Percentiles rank a stretch among this genome's conserved stretches.
phyloP scores from a whole-genome alignment of 2,888 invertebrate species.

The Drosophila neotestacea region DNA sequence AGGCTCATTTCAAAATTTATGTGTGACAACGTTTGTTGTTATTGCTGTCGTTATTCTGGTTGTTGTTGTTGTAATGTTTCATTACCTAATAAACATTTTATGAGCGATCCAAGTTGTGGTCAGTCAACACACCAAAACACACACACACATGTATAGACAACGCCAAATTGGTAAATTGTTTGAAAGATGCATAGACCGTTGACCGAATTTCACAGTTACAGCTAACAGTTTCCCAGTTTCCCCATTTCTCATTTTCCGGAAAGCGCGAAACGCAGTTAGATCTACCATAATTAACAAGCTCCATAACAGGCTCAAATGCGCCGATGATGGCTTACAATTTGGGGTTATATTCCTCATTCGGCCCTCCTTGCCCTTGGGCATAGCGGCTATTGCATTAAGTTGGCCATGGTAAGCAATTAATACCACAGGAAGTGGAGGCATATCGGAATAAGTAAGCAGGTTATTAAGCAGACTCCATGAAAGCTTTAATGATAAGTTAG shows the following conservation, averaged over 20 bases:
- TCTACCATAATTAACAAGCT: slow-evolving; percentile 70
- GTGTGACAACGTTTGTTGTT: slow-evolving; percentile 54
- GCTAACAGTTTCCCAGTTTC: slow-evolving; percentile 5
- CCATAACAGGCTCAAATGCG: slow-evolving; percentile 57
- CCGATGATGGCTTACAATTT: slow-evolving; percentile 49
- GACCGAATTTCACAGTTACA: slow-evolving; percentile 4
- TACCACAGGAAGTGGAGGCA: not conserved
- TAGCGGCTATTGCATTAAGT: not conserved
- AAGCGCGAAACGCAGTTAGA: slow-evolving; percentile 32
- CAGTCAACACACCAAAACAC: slow-evolving; percentile 22
- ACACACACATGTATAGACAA: slow-evolving; percentile 32
- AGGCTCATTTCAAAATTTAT: slow-evolving; percentile 68
- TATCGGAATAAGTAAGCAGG: not conserved
- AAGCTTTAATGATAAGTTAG: not conserved
- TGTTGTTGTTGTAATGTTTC: slow-evolving; percentile 64
- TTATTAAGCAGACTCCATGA: not conserved
- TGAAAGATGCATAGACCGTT: slow-evolving; percentile 69
- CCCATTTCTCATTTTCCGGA: not conserved
- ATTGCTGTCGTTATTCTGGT: slow-evolving; percentile 44
- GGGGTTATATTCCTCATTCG: slow-evolving; percentile 19
- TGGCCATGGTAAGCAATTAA: not conserved
- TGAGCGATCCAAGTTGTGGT: slow-evolving; percentile 52
- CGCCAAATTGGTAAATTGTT: slow-evolving; percentile 76
- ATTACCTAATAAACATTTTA: slow-evolving; percentile 78
- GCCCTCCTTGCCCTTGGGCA: not conserved